phyloP scores from a whole-genome alignment of 2,888 invertebrate genomes.

The Ethmia dodecea region DNA sequence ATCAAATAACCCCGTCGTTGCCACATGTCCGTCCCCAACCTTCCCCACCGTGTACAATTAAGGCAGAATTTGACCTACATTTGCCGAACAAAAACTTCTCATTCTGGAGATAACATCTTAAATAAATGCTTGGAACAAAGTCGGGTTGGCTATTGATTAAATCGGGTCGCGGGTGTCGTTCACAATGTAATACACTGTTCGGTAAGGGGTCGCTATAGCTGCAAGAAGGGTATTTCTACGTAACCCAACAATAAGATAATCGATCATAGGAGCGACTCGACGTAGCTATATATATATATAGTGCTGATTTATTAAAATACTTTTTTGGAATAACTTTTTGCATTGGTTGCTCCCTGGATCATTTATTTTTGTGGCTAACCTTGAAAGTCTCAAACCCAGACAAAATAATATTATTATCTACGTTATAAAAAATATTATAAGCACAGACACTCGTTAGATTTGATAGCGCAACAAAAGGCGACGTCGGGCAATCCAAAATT shows the following conservation, averaged over 20 bases:
- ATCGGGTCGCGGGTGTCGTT: conserved; percentile 32
- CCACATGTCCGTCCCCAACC: background rate
- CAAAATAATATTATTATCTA: too few relatives aligned
- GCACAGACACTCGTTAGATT: conserved; percentile 28
- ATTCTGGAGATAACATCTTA: conserved; percentile 14
- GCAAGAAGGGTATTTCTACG: too few relatives aligned
- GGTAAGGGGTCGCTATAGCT: too few relatives aligned
- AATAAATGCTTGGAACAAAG: conserved; percentile 19
- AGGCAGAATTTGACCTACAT: conserved; percentile 11
- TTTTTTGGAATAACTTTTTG: too few relatives aligned
- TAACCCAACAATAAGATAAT: too few relatives aligned
- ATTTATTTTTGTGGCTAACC: conserved; percentile 1
- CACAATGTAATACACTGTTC: too few relatives aligned
- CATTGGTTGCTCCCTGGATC: too few relatives aligned
- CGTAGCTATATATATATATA: too few relatives aligned
- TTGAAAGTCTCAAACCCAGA: too few relatives aligned
- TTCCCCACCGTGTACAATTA: conserved; percentile 6
- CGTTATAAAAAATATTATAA: background rate
- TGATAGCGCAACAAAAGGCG: conserved; percentile 41
- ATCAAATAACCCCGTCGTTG: too few relatives aligned
- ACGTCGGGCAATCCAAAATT: conserved; percentile 59
- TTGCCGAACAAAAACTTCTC: conserved; percentile 12
- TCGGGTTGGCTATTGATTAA: conserved; percentile 35
- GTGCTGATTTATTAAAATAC: too few relatives aligned
- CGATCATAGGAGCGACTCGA: too few relatives aligned